phyloP scores from a whole-genome alignment of 2,113 vertebrate genomes.

The Fukomys damarensis region DNA sequence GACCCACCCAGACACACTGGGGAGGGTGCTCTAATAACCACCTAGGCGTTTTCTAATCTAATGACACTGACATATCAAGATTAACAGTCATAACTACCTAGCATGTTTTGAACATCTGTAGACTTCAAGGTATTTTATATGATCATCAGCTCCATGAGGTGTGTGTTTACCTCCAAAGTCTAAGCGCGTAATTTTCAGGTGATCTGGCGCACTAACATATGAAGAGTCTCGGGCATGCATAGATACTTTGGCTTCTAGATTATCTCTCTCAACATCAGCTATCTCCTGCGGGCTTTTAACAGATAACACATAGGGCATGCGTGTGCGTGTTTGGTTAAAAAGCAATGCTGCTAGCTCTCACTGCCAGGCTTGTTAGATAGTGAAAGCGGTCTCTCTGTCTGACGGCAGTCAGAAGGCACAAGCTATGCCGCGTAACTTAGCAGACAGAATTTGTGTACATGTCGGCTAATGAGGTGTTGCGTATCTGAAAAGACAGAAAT shows the following conservation, averaged over 20 bases:
- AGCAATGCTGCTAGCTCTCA: neutral
- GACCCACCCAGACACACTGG: neutral
- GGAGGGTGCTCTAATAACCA: neutral
- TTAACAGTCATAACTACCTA: neutral
- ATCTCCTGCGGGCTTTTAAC: neutral
- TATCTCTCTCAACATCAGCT: neutral
- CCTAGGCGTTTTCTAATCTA: neutral
- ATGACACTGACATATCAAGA: neutral
- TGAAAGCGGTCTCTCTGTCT: neutral
- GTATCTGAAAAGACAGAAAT: neutral
- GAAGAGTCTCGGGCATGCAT: neutral
- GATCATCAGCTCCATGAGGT: neutral
- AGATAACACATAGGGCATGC: neutral
- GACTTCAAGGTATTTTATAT: neutral
- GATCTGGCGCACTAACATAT: neutral
- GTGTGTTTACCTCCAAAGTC: neutral
- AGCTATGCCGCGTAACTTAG: neutral
- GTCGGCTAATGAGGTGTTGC: neutral
- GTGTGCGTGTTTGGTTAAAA: constrained; percentile 1
- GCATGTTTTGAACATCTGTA: neutral
- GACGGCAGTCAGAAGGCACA: neutral
- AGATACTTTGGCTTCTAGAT: neutral
- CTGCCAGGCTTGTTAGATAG: neutral
- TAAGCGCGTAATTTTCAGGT: neutral
- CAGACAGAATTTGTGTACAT: neutral